These are phyloP conservation scores for Tortricodes alternella DNA, from an alignment of 2,888 invertebrate genomes.

Conservation along the genomic window DNA sequence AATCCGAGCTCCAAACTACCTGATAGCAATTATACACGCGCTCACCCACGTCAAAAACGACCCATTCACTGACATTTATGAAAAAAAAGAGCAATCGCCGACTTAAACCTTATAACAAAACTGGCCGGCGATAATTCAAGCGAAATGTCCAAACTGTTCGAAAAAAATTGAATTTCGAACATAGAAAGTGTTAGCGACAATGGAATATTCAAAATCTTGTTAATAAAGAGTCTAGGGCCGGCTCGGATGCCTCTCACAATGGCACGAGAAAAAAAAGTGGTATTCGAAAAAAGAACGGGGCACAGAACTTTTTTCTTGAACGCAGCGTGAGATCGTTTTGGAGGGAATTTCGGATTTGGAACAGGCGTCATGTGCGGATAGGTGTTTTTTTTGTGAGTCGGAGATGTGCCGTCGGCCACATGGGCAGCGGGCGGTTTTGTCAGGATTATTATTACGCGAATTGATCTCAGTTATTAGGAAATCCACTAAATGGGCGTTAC, in stretches of 20 bases:
- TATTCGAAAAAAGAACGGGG: constrained; percentile 65
- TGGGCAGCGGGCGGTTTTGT: constrained; percentile 50
- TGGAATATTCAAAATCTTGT: constrained; percentile 81
- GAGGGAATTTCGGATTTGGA: constrained; percentile 76
- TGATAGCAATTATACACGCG: constrained; percentile 80
- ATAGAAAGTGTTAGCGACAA: constrained; percentile 82
- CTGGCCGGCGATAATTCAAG: constrained; percentile 81
- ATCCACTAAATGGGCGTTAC: constrained; percentile 60
- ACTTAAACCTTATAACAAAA: constrained; percentile 79
- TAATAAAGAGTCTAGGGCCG: constrained; percentile 74
- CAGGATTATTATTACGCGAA: constrained; percentile 59
- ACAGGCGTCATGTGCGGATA: constrained; percentile 55
- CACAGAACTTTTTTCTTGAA: constrained; percentile 60
- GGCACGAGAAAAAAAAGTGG: constrained; percentile 55
- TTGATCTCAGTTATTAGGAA: constrained; percentile 55
- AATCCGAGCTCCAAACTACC: constrained; percentile 73
- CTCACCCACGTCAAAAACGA: constrained; percentile 79
- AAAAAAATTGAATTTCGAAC: constrained; percentile 69
- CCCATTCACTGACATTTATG: constrained; percentile 71
- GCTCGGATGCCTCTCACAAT: constrained; percentile 51
- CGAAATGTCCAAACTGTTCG: constrained; percentile 79
- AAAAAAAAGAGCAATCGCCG: constrained; percentile 67
- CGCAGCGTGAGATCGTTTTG: constrained; percentile 80
- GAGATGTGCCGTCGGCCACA: constrained; percentile 52
- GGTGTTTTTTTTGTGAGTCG: constrained; percentile 49